Evolutionary conservation across 2,113 vertebrate species (phyloP).

Genomic region (Microcebus lehilahytsara): DNA sequence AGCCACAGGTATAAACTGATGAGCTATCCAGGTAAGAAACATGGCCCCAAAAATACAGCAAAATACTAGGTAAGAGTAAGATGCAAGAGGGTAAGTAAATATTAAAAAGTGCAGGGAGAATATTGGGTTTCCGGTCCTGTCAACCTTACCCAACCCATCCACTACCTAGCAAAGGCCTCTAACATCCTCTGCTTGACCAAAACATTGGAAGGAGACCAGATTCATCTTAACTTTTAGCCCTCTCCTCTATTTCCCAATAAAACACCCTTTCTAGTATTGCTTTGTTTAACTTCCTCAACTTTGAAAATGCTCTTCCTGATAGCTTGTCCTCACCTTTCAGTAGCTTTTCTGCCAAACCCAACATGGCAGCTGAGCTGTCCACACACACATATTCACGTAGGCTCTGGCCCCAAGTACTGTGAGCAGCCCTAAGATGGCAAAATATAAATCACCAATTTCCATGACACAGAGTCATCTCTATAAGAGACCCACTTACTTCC

Average conservation of each 20-base stretch:
- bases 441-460: slow-evolving; percentile 36
- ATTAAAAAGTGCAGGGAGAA: not conserved
- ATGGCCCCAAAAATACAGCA: not conserved
- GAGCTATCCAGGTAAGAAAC: not conserved
- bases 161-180: not conserved
- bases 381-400: slow-evolving; percentile 91
- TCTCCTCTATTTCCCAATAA: not conserved
- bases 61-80: not conserved
- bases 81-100: not conserved
- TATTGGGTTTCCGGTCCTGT: not conserved
- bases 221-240: not conserved
- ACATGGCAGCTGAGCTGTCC: slow-evolving; percentile 89
- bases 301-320: not conserved
- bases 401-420: slow-evolving; percentile 86
- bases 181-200: not conserved
- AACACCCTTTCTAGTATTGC: not conserved
- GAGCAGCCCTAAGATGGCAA: slow-evolving; percentile 87
- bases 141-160: not conserved
- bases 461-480: not conserved
- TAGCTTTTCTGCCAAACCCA: slow-evolving; percentile 87
- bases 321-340: slow-evolving; percentile 80
- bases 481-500: not conserved
- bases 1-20: not conserved
- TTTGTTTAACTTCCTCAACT: not conserved
- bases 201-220: not conserved